phyloP scores from a whole-genome alignment of 2,113 vertebrate species.

The Ellobius talpinus region DNA sequence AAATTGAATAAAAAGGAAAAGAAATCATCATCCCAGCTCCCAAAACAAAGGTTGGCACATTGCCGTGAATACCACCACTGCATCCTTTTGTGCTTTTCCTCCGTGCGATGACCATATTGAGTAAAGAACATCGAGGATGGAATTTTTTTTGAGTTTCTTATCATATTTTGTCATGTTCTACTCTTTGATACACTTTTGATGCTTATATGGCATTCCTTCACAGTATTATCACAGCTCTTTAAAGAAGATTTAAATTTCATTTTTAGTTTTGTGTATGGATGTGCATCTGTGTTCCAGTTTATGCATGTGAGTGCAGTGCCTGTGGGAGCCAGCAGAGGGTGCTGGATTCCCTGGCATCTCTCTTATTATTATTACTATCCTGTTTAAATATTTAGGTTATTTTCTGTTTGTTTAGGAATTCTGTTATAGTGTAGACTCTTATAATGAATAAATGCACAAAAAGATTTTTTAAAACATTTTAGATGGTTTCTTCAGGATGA shows the following conservation, averaged over 20 bases:
- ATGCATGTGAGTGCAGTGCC: neutral
- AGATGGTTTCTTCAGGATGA: neutral
- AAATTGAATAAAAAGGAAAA: neutral
- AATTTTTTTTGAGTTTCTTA: neutral
- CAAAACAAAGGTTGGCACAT: neutral
- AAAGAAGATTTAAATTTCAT: neutral
- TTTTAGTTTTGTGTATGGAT: neutral
- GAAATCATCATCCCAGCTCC: neutral
- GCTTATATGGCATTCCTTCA: neutral
- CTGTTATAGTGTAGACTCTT: neutral
- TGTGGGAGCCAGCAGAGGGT: neutral
- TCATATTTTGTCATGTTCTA: neutral
- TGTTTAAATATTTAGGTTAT: neutral
- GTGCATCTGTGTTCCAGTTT: neutral
- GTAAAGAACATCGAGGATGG: neutral
- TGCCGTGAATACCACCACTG: too few species aligned
- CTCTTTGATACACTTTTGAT: neutral
- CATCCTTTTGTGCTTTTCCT: neutral
- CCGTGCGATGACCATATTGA: fast-evolving
- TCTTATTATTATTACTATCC: neutral
- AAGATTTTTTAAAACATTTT: slow-evolving; percentile 8
- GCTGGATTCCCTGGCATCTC: neutral
- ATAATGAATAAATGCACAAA: neutral
- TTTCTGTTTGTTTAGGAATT: neutral
- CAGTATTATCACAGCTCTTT: neutral